These are phyloP conservation scores for Stomatorhinus walkeri DNA, from an alignment of 2,797 vertebrate genomes.

Conservation along the genomic window DNA sequence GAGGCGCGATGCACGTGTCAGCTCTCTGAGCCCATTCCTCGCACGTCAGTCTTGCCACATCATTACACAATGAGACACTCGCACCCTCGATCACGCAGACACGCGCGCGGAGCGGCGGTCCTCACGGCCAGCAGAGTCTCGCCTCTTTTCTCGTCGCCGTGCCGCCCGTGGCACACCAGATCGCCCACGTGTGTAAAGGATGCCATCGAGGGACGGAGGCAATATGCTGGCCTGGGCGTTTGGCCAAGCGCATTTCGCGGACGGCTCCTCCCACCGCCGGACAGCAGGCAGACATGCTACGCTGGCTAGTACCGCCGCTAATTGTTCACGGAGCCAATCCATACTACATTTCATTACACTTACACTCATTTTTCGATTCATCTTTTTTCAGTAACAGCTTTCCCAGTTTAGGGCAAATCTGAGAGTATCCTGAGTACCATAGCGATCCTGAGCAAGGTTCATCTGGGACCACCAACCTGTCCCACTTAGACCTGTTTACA, in stretches of 20 bases:
- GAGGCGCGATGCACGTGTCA: not conserved
- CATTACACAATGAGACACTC: not conserved
- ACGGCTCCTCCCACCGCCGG: not conserved
- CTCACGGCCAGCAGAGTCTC: not conserved
- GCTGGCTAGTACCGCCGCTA: not conserved
- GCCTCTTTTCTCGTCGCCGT: not conserved
- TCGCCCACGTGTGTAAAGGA: not conserved
- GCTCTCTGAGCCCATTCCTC: not conserved
- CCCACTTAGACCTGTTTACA: not conserved
- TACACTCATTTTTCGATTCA: not conserved
- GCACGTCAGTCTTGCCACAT: not conserved
- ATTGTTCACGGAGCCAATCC: not conserved
- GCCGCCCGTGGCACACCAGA: not conserved
- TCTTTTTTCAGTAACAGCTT: not conserved
- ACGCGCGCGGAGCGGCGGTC: not conserved
- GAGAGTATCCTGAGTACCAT: not conserved
- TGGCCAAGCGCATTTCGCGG: not conserved
- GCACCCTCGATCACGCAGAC: not conserved
- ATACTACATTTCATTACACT: not conserved
- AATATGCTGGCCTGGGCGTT: not conserved
- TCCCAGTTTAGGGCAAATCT: not conserved
- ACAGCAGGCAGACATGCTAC: not conserved
- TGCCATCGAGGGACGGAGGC: not conserved
- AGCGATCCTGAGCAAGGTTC: not conserved
- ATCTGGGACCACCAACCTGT: not conserved